These are phyloP conservation scores for Chouioia cunea DNA, from an alignment of 2,888 invertebrate genomes.

Conservation along the genomic window DNA sequence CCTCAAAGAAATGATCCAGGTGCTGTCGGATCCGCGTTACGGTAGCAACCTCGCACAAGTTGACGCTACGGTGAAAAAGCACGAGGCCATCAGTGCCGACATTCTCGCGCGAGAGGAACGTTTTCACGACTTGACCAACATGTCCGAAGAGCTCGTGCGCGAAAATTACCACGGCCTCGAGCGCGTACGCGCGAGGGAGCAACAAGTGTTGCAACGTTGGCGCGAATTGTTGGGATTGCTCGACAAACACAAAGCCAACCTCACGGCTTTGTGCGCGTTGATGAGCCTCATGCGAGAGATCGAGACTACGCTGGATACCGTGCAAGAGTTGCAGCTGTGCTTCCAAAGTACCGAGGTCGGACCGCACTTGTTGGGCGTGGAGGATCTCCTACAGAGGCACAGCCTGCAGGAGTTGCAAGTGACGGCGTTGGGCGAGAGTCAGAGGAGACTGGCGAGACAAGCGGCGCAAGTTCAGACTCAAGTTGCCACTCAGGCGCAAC, in stretches of 20 bases:
- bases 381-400: constrained; percentile 94
- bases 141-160: constrained; percentile 91
- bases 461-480: constrained; percentile 65
- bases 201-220: constrained; percentile 90
- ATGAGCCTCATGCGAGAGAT: constrained; percentile 93
- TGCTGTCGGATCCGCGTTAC: constrained; percentile 91
- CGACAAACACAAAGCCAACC: constrained; percentile 83
- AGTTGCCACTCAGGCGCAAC: constrained; percentile 75
- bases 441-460: constrained; percentile 81
- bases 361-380: constrained; percentile 93
- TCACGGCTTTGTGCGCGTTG: constrained; percentile 84
- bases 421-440: constrained; percentile 87
- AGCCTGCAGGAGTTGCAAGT: constrained; percentile 88
- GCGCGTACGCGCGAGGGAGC: constrained; percentile 78
- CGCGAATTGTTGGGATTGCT: constrained; percentile 84
- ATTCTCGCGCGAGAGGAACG: constrained; percentile 94
- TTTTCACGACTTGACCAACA: constrained; percentile 91
- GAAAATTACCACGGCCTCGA: constrained; percentile 94
- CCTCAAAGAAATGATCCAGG: constrained; percentile 97
- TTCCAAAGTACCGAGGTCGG: constrained; percentile 90
- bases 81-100: constrained; percentile 97
- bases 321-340: constrained; percentile 84
- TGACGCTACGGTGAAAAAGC: constrained; percentile 97
- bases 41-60: constrained; percentile 92
- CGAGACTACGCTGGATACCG: constrained; percentile 86